Conservation (phyloP, 2,888 invertebrate genomes). For the Dysmachus trigonus region DNA sequence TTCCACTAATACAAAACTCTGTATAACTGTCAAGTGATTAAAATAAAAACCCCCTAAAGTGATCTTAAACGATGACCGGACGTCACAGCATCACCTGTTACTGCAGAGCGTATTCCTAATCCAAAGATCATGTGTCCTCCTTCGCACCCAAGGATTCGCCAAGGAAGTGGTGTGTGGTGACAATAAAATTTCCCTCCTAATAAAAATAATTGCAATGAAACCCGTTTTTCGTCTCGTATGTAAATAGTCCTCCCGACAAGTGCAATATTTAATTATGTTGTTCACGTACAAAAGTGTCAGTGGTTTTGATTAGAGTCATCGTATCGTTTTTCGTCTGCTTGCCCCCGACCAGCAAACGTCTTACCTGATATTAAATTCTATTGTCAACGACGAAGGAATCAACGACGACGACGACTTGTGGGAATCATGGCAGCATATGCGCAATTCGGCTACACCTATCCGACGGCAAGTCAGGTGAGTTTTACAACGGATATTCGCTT, state of each 20-base stretch:
- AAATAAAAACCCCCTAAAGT: background rate
- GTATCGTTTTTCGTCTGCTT: conserved; percentile 1
- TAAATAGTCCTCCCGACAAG: conserved; percentile 21
- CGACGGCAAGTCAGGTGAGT: conserved; percentile 90
- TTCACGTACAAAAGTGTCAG: conserved; percentile 28
- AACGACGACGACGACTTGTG: too few relatives aligned
- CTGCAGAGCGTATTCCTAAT: background rate
- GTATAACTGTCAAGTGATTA: background rate
- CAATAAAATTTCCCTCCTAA: conserved; percentile 25
- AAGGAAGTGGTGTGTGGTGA: conserved; percentile 31
- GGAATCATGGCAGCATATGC: conserved; percentile 76
- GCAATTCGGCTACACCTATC: conserved; percentile 92
- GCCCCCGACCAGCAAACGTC: background rate
- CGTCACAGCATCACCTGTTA: background rate
- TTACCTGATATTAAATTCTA: background rate
- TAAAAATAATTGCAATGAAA: background rate
- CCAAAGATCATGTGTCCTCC: background rate
- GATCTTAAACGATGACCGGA: background rate
- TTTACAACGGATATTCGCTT: too few relatives aligned
- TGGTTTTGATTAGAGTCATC: conserved; percentile 20
- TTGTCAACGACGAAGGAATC: background rate
- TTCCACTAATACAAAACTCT: too few relatives aligned
- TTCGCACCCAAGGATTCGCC: background rate
- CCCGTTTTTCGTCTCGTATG: background rate
- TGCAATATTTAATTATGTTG: conserved; percentile 31